Conservation (phyloP, 2,888 invertebrate species). For the Drosophila quinaria region DNA sequence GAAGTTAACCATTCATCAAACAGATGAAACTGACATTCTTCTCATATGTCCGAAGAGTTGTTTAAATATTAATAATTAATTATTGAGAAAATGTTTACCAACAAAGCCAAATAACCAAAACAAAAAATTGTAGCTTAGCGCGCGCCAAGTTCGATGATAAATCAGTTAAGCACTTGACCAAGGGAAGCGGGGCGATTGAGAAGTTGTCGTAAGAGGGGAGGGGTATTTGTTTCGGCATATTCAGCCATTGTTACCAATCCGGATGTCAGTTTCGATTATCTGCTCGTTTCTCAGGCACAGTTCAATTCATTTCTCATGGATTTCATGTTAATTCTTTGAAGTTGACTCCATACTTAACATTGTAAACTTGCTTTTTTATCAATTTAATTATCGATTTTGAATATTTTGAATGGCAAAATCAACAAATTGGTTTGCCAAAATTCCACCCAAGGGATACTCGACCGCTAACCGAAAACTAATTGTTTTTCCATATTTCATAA, state of each 20-base stretch:
- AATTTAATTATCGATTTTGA: conserved; percentile 40
- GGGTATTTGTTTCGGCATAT: conserved; percentile 12
- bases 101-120: conserved; percentile 35
- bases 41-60: conserved; percentile 56
- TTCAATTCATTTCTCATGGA: conserved; percentile 10
- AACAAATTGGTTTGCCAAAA: conserved; percentile 26
- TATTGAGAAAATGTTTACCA: conserved; percentile 67
- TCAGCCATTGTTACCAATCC: conserved; percentile 69
- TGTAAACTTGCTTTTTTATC: conserved; percentile 31
- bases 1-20: conserved; percentile 70
- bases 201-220: conserved; percentile 1
- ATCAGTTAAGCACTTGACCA: conserved; percentile 45
- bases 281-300: conserved; percentile 35
- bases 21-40: conserved; percentile 46
- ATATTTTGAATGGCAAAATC: conserved; percentile 28
- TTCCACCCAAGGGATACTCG: conserved; percentile 26
- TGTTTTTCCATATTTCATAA: conserved; percentile 71
- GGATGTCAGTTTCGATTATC: conserved; percentile 72
- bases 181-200: conserved; percentile 24
- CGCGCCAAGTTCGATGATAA: conserved; percentile 66
- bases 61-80: conserved; percentile 79
- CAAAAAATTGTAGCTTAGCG: conserved; percentile 34
- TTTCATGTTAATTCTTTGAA: conserved; percentile 15
- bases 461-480: conserved; percentile 74
- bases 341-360: conserved; percentile 37